phyloP scores from a whole-genome alignment of 2,113 vertebrate genomes.

The Pantherophis guttatus region DNA sequence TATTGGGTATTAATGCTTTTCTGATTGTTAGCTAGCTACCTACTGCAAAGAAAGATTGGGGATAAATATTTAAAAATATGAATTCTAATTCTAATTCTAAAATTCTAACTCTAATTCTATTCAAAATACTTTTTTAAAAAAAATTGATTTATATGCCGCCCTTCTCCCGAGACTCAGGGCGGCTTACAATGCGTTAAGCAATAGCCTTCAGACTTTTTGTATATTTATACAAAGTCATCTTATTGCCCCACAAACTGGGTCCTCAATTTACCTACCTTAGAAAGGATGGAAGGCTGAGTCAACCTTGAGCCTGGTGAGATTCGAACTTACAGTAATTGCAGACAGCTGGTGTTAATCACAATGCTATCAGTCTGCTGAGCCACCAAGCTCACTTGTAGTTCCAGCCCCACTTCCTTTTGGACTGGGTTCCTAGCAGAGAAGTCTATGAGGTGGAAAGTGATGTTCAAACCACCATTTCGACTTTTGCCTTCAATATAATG shows the following conservation, averaged over 20 bases:
- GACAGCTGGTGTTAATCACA: too few species aligned
- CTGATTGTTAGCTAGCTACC: not conserved
- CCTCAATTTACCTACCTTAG: too few species aligned
- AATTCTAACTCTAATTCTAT: not conserved
- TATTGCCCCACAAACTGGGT: too few species aligned
- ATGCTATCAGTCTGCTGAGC: too few species aligned
- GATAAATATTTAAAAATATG: not conserved
- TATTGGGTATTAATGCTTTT: not conserved
- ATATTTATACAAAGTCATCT: too few species aligned
- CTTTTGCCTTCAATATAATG: not conserved
- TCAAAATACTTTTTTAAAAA: not conserved
- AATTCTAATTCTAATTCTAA: not conserved
- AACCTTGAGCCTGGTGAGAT: too few species aligned
- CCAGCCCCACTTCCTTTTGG: not conserved
- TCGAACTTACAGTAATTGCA: too few species aligned
- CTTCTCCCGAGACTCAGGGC: too few species aligned
- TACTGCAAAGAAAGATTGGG: not conserved
- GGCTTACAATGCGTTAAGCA: too few species aligned
- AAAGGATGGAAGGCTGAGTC: too few species aligned
- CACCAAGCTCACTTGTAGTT: not conserved
- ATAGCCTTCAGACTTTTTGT: too few species aligned
- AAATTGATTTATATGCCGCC: too few species aligned
- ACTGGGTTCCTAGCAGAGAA: not conserved
- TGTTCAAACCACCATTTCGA: not conserved
- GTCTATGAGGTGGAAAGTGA: not conserved